phyloP scores from a whole-genome alignment of 1,140 invertebrate genomes.

The Drosophila triauraria region DNA sequence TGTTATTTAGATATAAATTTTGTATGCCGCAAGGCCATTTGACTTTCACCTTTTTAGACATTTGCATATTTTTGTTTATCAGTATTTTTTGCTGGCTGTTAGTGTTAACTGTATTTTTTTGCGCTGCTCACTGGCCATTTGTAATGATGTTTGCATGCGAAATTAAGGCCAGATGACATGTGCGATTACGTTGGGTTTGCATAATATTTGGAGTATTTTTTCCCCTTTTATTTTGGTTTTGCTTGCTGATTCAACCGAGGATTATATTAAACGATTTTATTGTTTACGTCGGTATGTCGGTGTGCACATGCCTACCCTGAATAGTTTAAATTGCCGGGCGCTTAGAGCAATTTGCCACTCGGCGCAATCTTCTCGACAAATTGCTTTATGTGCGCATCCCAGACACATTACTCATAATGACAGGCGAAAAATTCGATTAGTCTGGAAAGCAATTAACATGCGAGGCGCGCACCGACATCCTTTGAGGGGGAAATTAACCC shows the following conservation, averaged over 20 bases:
- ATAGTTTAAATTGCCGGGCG: conserved; percentile 53
- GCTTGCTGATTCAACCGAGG: conserved; percentile 21
- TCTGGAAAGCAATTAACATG: conserved; percentile 79
- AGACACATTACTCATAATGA: conserved; percentile 80
- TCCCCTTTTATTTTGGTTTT: not conserved
- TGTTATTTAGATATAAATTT: conserved; percentile 11
- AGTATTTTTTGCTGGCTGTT: conserved; percentile 10
- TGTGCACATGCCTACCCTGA: not conserved
- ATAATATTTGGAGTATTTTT: conserved; percentile 26
- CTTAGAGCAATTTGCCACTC: conserved; percentile 73
- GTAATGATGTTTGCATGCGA: conserved; percentile 67
- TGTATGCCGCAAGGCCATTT: conserved; percentile 14
- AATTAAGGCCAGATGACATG: conserved; percentile 73
- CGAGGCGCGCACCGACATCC: conserved; percentile 50
- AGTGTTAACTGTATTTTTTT: conserved; percentile 22
- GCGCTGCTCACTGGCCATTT: conserved; percentile 23
- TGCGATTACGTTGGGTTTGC: conserved; percentile 59
- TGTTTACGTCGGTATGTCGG: conserved; percentile 35
- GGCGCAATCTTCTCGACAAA: conserved; percentile 65
- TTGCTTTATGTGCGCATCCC: conserved; percentile 66
- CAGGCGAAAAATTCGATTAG: conserved; percentile 81
- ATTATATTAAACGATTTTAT: conserved; percentile 55
- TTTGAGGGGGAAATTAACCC: conserved; percentile 26
- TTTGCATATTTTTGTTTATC: conserved; percentile 23
- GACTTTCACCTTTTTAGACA: conserved; percentile 40